Percentiles rank a stretch among this genome's conserved stretches.
Evolutionary conservation across 2,888 invertebrate species (phyloP).

Genomic region (Aspidiotus destructor): DNA sequence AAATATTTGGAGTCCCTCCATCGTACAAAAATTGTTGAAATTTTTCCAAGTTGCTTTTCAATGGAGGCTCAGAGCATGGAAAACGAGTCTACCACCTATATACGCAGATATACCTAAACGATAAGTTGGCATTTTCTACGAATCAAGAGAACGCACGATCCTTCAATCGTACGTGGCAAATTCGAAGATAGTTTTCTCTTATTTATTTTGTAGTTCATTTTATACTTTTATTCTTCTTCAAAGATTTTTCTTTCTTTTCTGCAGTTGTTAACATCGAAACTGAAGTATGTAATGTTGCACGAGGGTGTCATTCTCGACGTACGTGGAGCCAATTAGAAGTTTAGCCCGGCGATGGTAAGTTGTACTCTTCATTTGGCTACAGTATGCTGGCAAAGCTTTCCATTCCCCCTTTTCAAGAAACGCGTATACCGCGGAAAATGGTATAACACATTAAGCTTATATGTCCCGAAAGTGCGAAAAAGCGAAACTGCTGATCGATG

Average conservation of each 20-base stretch:
- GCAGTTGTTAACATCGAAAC: background rate
- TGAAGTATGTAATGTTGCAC: background rate
- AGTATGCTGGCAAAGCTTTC: background rate
- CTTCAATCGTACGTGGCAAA: background rate
- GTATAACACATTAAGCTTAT: background rate
- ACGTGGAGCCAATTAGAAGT: constrained; percentile 2
- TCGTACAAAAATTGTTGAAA: too few relatives aligned
- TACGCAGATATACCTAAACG: too few relatives aligned
- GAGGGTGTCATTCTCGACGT: background rate
- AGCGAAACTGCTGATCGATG: constrained; percentile 4
- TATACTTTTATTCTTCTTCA: background rate
- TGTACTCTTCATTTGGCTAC: background rate
- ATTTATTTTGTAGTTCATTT: background rate
- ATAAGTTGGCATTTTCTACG: background rate
- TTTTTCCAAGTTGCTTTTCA: too few relatives aligned
- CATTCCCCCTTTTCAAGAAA: background rate
- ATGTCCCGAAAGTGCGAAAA: background rate
- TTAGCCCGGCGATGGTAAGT: background rate
- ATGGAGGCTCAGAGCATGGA: too few relatives aligned
- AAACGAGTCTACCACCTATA: too few relatives aligned
- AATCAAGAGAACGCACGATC: background rate
- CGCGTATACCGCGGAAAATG: background rate
- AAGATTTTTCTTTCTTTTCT: background rate
- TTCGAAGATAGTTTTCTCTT: background rate
- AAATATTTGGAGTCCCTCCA: too few relatives aligned